Conservation (phyloP, 2,797 vertebrate species). For the Monodelphis domestica region DNA sequence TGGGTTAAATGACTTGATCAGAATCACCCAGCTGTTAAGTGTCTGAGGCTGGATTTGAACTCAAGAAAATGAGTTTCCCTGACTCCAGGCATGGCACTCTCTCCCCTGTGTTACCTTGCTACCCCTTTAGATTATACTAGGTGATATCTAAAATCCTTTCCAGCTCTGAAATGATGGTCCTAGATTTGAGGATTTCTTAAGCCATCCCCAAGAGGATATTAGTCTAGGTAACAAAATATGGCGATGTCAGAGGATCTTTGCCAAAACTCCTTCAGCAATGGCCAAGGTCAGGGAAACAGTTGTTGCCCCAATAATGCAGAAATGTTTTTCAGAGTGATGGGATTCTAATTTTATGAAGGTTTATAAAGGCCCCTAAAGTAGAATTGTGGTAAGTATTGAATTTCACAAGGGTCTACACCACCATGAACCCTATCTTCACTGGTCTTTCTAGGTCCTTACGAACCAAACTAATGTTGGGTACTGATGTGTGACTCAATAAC, state of each 20-base stretch:
- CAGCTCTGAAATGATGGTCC: background rate
- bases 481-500: background rate
- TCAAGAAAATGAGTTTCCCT: background rate
- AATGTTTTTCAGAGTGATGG: background rate
- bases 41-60: background rate
- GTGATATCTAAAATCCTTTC: background rate
- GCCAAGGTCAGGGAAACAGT: background rate
- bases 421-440: background rate
- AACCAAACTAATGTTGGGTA: background rate
- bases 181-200: background rate
- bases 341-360: background rate
- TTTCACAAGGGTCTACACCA: background rate
- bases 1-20: background rate
- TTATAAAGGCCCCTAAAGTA: background rate
- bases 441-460: background rate
- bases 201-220: background rate
- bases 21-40: background rate
- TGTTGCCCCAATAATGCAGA: background rate
- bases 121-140: background rate
- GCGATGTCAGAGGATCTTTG: background rate
- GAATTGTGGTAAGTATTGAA: background rate
- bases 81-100: background rate
- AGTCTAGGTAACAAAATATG: background rate
- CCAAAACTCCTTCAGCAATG: background rate
- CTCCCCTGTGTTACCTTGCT: background rate